Percentiles rank a stretch among this genome's conserved stretches.
Evolutionary conservation across 92 coral and sea anemone genomes (phyloP).

Genomic region (Zoanthus gigantus): DNA sequence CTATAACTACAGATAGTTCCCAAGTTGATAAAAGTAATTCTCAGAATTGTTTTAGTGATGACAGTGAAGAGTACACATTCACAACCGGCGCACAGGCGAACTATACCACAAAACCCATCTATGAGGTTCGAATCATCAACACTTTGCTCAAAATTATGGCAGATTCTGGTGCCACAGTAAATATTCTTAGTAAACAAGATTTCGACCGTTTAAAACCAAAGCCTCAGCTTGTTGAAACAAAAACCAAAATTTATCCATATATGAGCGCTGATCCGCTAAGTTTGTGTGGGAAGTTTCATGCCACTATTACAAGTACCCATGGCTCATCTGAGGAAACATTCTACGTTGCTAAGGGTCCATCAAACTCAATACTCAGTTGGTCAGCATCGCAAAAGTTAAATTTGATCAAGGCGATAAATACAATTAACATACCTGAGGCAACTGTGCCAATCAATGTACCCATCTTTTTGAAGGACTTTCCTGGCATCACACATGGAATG

Average conservation of each 20-base stretch:
- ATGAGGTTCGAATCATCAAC: conserved; percentile 55
- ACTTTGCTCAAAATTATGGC: conserved; percentile 61
- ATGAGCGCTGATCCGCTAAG: conserved; percentile 57
- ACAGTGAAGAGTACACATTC: conserved; percentile 65
- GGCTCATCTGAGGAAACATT: conserved; percentile 61
- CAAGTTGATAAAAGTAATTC: conserved; percentile 16
- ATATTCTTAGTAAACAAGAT: conserved; percentile 57
- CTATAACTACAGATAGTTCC: neutral
- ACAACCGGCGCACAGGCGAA: conserved; percentile 26
- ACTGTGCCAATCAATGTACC: conserved; percentile 56
- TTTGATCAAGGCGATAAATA: conserved; percentile 63
- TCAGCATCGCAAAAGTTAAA: conserved; percentile 48
- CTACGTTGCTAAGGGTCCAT: conserved; percentile 67
- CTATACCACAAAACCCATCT: conserved; percentile 53
- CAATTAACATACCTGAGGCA: conserved; percentile 42
- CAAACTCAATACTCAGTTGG: conserved; percentile 64
- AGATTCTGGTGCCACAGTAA: conserved; percentile 69
- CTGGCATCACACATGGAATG: conserved; percentile 52
- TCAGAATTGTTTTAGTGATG: conserved; percentile 26
- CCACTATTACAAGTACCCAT: conserved; percentile 37
- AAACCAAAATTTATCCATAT: conserved; percentile 63
- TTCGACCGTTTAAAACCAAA: conserved; percentile 50
- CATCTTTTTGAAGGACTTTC: conserved; percentile 55
- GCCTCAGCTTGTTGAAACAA: conserved; percentile 54
- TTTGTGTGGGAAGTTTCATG: conserved; percentile 54